Percentiles rank a stretch among this genome's conserved stretches.
Conservation (phyloP, 2,797 vertebrate genomes). For the Salmo trutta region DNA sequence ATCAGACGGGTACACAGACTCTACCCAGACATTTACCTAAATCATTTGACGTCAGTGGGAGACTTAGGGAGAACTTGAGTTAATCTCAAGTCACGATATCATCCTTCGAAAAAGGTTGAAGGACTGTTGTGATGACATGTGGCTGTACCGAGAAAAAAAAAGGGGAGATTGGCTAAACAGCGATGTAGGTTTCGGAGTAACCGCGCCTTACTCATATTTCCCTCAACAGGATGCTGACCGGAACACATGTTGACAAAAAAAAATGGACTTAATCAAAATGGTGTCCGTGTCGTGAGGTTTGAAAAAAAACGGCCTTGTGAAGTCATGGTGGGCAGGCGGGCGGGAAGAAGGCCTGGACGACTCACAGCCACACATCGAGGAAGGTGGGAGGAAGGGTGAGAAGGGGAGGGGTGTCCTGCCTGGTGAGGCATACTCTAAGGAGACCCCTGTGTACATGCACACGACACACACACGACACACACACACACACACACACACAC, state of each 20-base stretch:
- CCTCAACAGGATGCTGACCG: conserved; percentile 68
- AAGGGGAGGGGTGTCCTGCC: conserved; percentile 59
- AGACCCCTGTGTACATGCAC: too few relatives aligned
- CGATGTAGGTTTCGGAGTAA: conserved; percentile 60
- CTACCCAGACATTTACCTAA: neutral
- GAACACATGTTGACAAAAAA: conserved; percentile 67
- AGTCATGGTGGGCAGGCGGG: conserved; percentile 45
- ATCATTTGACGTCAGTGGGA: neutral
- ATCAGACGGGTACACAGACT: too few relatives aligned
- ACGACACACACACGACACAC: too few relatives aligned
- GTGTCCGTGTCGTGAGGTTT: conserved; percentile 42
- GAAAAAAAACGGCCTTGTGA: conserved; percentile 52
- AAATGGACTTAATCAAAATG: conserved; percentile 69
- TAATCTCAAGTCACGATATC: conserved; percentile 40
- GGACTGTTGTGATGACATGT: neutral
- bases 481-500: too few relatives aligned
- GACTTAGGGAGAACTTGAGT: too few relatives aligned
- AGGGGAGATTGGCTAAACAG: conserved; percentile 59
- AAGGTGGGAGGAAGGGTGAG: too few relatives aligned
- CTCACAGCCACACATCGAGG: too few relatives aligned
- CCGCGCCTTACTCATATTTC: conserved; percentile 36
- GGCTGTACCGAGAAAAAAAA: conserved; percentile 31
- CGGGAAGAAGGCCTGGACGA: too few relatives aligned
- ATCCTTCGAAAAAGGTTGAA: conserved; percentile 45
- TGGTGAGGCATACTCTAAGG: conserved; percentile 48